A percentile compares a stretch with the other conserved stretches of the same genome.
Conservation (phyloP, 2,113 vertebrate species). For the Ceratotherium simum region DNA sequence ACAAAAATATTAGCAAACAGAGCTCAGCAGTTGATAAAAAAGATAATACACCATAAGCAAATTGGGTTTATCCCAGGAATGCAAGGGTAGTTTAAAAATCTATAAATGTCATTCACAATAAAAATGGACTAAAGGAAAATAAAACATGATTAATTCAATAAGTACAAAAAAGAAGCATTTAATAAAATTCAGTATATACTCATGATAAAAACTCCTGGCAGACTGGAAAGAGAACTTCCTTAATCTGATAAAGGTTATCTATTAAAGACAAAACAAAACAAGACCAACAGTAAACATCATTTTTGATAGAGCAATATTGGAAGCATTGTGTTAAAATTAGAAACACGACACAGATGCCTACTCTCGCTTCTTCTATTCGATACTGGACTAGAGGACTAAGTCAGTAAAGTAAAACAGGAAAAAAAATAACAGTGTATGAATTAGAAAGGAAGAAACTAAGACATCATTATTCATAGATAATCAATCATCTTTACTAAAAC, state of each 20-base stretch:
- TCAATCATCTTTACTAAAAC: not conserved
- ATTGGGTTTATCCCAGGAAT: not conserved
- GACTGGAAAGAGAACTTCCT: not conserved
- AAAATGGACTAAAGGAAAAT: not conserved
- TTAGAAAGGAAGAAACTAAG: not conserved
- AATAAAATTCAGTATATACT: not conserved
- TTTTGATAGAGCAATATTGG: not conserved
- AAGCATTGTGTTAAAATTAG: not conserved
- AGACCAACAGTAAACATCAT: not conserved
- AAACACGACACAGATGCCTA: not conserved
- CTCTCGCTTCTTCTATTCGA: not conserved
- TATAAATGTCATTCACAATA: not conserved
- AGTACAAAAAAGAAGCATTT: not conserved
- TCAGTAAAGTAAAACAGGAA: constrained; percentile 18
- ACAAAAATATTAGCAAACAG: not conserved
- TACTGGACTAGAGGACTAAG: not conserved
- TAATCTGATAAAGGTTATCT: not conserved
- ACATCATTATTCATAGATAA: not conserved
- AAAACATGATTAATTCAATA: not conserved
- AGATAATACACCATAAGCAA: not conserved
- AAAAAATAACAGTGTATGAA: not conserved
- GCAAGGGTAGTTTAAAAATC: not conserved
- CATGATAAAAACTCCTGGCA: not conserved
- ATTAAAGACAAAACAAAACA: not conserved
- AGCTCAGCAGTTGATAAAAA: not conserved